Evolutionary conservation across 1,140 invertebrate species (phyloP).

Genomic region (Bradysia coprophila): DNA sequence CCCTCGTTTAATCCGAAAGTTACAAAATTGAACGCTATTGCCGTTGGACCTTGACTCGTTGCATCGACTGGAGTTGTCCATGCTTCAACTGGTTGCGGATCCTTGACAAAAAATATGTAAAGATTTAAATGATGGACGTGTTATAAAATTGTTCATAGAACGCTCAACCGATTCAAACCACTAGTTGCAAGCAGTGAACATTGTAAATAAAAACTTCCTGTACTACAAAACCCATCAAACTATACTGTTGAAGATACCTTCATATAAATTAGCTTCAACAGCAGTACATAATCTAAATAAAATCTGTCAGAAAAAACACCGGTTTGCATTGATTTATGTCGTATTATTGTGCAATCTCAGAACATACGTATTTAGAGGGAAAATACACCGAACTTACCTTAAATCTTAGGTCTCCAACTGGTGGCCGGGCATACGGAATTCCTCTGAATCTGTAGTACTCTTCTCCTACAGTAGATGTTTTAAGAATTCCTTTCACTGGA

Average conservation of each 20-base stretch:
- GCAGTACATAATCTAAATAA: neutral
- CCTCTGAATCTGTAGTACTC: neutral
- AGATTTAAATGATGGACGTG: neutral
- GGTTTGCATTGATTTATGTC: too few relatives aligned
- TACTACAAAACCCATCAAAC: neutral
- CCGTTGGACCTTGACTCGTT: too few relatives aligned
- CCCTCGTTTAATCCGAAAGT: conserved; percentile 9
- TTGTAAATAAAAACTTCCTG: neutral
- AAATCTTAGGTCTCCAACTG: conserved; percentile 1
- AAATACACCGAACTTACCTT: neutral
- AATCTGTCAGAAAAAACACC: neutral
- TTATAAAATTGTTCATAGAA: neutral
- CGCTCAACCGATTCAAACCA: neutral
- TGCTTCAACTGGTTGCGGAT: neutral
- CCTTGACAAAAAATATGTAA: neutral
- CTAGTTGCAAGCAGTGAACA: neutral
- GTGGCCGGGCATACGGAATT: conserved; percentile 1
- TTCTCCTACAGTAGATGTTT: neutral
- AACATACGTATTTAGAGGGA: neutral
- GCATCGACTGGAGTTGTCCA: neutral
- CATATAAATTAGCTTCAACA: neutral
- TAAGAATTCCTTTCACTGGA: neutral
- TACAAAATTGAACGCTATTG: too few relatives aligned
- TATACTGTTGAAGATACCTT: neutral
- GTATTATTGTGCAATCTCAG: neutral